Percentiles rank a stretch among this genome's conserved stretches.
Evolutionary conservation across 2,797 vertebrate species (phyloP).

Genomic region (Melopsittacus undulatus): DNA sequence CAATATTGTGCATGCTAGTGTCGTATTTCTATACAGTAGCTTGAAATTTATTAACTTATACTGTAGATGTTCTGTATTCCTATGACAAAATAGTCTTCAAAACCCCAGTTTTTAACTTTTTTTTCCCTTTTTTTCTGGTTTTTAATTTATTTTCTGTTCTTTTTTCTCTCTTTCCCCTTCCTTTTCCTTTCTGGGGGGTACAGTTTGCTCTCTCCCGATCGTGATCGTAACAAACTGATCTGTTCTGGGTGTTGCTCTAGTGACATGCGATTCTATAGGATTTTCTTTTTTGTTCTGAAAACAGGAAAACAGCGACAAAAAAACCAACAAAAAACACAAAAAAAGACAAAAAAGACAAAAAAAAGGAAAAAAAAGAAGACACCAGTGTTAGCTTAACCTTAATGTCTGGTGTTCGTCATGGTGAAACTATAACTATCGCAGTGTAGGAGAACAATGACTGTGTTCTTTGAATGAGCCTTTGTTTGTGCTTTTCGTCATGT

Average conservation of each 20-base stretch:
- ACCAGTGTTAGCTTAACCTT: slow-evolving; percentile 95
- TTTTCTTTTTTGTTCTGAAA: slow-evolving; percentile 62
- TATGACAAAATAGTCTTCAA: slow-evolving; percentile 95
- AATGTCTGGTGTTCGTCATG: slow-evolving; percentile 94
- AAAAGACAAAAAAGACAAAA: slow-evolving; percentile 51
- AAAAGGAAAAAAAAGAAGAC: slow-evolving; percentile 77
- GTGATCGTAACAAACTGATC: slow-evolving; percentile 95
- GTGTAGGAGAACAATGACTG: slow-evolving; percentile 81
- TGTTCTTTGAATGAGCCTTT: slow-evolving; percentile 90
- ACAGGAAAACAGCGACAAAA: background rate
- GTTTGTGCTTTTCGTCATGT: slow-evolving; percentile 92
- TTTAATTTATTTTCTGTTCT: slow-evolving; percentile 82
- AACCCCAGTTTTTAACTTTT: slow-evolving; percentile 83
- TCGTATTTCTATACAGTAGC: slow-evolving; percentile 99
- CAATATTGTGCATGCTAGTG: slow-evolving; percentile 99
- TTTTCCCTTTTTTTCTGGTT: slow-evolving; percentile 38
- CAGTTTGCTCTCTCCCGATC: slow-evolving; percentile 95
- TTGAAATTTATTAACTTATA: slow-evolving; percentile 98
- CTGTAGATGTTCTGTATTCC: slow-evolving; percentile 99
- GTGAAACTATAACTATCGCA: slow-evolving; percentile 91
- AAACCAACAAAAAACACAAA: background rate
- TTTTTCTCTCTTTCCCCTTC: slow-evolving; percentile 69
- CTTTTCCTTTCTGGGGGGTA: slow-evolving; percentile 79
- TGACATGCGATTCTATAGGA: slow-evolving; percentile 92
- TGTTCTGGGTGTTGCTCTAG: slow-evolving; percentile 93